Evolutionary conservation across 2,113 vertebrate species (phyloP).

Genomic region (Callaeas wilsoni): DNA sequence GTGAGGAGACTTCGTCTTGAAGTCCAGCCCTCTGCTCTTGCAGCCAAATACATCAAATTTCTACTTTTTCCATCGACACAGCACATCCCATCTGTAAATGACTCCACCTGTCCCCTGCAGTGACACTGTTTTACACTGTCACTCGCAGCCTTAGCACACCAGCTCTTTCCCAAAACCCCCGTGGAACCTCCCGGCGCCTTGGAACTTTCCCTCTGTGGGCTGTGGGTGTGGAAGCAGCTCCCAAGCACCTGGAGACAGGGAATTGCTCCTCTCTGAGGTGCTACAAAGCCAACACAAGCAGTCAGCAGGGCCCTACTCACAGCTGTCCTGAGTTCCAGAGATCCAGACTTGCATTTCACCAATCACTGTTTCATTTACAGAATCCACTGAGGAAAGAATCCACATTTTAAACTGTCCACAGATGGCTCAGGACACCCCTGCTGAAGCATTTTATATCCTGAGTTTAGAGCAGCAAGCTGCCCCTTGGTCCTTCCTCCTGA

Average conservation of each 20-base stretch:
- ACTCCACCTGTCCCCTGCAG: background rate
- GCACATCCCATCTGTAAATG: background rate
- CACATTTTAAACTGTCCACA: background rate
- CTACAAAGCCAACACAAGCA: background rate
- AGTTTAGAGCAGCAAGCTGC: background rate
- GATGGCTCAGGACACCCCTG: background rate
- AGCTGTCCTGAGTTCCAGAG: background rate
- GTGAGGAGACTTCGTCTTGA: background rate
- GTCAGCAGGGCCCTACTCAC: accelerated
- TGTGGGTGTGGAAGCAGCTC: background rate
- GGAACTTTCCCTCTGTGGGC: background rate
- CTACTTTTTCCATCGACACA: background rate
- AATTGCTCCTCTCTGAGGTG: background rate
- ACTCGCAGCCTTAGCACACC: background rate
- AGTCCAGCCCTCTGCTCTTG: background rate
- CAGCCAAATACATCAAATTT: background rate
- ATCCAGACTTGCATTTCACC: background rate
- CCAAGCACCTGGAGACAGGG: background rate
- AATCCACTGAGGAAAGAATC: background rate
- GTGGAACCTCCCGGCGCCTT: background rate
- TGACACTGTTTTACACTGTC: background rate
- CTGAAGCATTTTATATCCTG: accelerated
- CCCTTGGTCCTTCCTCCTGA: background rate
- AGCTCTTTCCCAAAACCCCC: background rate
- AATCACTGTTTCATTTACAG: background rate